These are phyloP conservation scores for Coremacera marginata DNA, from an alignment of 2,888 invertebrate species.

Conservation along the genomic window DNA sequence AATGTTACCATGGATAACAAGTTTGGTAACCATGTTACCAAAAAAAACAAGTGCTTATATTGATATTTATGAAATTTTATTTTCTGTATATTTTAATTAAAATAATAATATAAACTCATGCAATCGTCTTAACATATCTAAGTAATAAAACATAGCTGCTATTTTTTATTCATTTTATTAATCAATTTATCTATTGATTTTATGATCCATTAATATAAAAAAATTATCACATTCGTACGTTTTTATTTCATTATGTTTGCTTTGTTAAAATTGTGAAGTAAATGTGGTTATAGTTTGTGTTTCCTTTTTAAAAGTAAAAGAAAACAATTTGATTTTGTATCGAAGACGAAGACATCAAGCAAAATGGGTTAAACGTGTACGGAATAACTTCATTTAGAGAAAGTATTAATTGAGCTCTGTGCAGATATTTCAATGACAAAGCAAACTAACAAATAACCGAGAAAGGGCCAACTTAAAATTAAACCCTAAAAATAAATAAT, in stretches of 20 bases:
- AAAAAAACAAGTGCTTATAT: neutral
- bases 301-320: neutral
- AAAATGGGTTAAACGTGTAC: neutral
- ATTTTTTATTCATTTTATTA: conserved; percentile 33
- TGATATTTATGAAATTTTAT: conserved; percentile 2
- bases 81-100: neutral
- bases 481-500: conserved; percentile 8
- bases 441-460: neutral
- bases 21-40: too few species aligned
- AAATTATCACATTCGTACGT: conserved; percentile 36
- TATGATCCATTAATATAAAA: conserved; percentile 21
- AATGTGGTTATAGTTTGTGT: conserved; percentile 4
- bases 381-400: neutral
- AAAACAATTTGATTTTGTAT: neutral
- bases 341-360: neutral
- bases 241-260: conserved; percentile 22
- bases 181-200: conserved; percentile 7
- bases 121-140: neutral
- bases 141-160: conserved; percentile 16
- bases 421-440: neutral
- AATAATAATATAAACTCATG: neutral
- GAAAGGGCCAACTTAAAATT: conserved; percentile 13
- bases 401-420: neutral
- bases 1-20: too few species aligned
- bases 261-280: conserved; percentile 4